Evolutionary conservation across 2,113 vertebrate species (phyloP).

Genomic region (Ophiodon elongatus): DNA sequence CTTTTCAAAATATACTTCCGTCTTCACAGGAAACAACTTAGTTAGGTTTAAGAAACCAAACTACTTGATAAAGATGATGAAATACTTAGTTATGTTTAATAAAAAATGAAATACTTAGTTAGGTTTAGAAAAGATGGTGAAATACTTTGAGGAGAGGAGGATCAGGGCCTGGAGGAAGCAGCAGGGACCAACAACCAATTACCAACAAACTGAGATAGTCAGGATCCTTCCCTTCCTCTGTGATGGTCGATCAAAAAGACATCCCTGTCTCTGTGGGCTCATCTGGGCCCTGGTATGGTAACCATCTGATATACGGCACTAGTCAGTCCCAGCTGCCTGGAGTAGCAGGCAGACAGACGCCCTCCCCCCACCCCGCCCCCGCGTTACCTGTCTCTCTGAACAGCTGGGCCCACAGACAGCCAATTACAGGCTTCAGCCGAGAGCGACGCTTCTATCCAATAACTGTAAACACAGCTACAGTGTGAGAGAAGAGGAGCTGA

Average conservation of each 20-base stretch:
- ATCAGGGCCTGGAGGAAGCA: conserved; percentile 31
- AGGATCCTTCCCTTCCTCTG: too few species aligned
- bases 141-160: conserved; percentile 6
- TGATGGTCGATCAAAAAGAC: conserved; percentile 35
- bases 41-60: too few species aligned
- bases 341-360: too few species aligned
- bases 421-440: conserved; percentile 61
- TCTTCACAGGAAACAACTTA: too few species aligned
- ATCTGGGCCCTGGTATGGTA: conserved; percentile 39
- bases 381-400: conserved; percentile 53
- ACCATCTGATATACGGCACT: conserved; percentile 46
- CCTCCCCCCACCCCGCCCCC: too few species aligned
- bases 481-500: conserved; percentile 12
- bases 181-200: too few species aligned
- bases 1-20: too few species aligned
- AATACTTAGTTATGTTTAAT: too few species aligned
- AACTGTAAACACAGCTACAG: conserved; percentile 37
- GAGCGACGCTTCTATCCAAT: conserved; percentile 33
- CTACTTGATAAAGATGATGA: too few species aligned
- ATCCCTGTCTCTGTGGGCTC: conserved; percentile 29
- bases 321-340: conserved; percentile 54
- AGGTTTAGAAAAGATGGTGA: too few species aligned
- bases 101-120: too few species aligned
- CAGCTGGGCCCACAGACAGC: conserved; percentile 66
- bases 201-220: too few species aligned